phyloP scores from a whole-genome alignment of 2,113 vertebrate species.

The Pomatostomus ruficeps region DNA sequence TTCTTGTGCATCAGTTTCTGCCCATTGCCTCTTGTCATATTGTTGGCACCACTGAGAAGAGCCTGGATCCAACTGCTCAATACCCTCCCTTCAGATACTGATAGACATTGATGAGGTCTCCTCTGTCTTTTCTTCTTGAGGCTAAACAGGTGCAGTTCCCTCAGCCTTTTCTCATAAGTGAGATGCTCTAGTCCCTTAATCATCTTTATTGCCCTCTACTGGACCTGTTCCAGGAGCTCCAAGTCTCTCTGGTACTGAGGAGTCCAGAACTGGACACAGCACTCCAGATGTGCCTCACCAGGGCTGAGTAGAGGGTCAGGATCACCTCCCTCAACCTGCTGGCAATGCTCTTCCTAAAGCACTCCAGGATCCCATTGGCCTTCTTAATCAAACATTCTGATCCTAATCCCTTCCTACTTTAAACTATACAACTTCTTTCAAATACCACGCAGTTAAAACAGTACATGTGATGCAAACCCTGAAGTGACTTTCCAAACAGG shows the following conservation, averaged over 20 bases:
- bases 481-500: not conserved
- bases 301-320: not conserved
- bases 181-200: not conserved
- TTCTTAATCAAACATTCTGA: accelerated
- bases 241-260: not conserved
- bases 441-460: not conserved
- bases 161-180: not conserved
- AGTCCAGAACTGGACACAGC: not conserved
- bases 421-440: not conserved
- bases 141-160: too few relatives aligned
- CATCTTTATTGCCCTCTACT: not conserved
- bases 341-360: not conserved
- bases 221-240: not conserved
- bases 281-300: not conserved
- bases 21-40: not conserved
- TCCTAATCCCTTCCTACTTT: not conserved
- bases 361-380: not conserved
- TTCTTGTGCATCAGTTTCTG: not conserved
- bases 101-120: accelerated
- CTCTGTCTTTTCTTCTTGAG: not conserved
- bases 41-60: not conserved
- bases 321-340: too few relatives aligned
- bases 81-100: not conserved
- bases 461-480: accelerated
- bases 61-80: not conserved